Evolutionary conservation across 1,140 invertebrate species (phyloP), one percentile per base, ranked within the genome.

Genomic region (Drosophila obscura): DNA sequence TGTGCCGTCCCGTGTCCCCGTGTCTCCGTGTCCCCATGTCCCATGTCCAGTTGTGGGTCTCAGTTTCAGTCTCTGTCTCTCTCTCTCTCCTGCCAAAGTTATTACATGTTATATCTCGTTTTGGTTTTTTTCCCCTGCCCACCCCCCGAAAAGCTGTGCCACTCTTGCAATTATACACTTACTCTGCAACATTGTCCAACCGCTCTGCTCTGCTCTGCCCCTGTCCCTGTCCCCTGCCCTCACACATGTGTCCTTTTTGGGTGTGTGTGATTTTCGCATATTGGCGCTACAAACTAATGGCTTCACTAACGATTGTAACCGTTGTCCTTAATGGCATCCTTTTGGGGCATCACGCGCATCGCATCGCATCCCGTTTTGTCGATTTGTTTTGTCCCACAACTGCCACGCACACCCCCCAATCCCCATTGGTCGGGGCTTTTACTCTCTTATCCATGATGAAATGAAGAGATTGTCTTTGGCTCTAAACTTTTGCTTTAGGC

Each of bases 261-360:
- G 56, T 66, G 31, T 65, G 55, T 74, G 66, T 80, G 84, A 87
- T 88, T 88, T 88, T 88, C 84, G 72, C 84, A 88, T 87, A 87
- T 87, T 89, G 83, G 80, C 68, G 71, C 72, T 79, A 43, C 73
- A 60, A 88, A 89, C 83, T 88, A 88, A 88, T 88, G 83, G 83
- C 83, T 88, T 88, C 79, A 87, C 83, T 87, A 88, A 89, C 83
- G 84, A 83, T 89, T 88, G 83, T 83, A 88, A 88, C 83, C 84
- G 84, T 89, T 88, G 83, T 73, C 80, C 72, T 83, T 88, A 89
- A 88, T 88, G 84, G 83, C 83, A 77, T 84, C 76, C 79, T 89
- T 88, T 85, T 77, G 82, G 73, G 73, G 43, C 74, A 87, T 85
- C 82, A 85, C 81, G 78, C 82, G 77, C 74, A 81, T 75, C 65